A percentile compares a stretch with the other conserved stretches of the same genome.
Evolutionary conservation across 2,888 invertebrate species (phyloP).

Genomic region (Dione juno): DNA sequence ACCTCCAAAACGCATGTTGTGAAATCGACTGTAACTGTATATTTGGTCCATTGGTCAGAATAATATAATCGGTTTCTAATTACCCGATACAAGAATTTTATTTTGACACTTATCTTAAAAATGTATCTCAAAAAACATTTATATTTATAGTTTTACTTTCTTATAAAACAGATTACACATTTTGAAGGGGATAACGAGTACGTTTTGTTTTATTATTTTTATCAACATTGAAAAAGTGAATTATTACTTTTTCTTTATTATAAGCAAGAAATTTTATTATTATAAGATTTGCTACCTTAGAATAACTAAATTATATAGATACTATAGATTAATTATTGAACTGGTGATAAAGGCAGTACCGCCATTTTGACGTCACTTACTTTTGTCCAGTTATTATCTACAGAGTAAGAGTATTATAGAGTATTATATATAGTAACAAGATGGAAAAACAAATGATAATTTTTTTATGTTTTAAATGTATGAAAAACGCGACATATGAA

Average conservation of each 20-base stretch:
- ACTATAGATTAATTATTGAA: not conserved
- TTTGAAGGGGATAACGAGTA: not conserved
- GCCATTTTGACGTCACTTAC: constrained; percentile 7
- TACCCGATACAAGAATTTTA: not conserved
- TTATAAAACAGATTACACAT: not conserved
- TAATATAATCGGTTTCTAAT: not conserved
- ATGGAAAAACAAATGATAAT: too few species aligned
- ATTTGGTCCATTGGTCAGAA: not conserved
- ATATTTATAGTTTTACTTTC: not conserved
- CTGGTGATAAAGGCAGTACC: constrained; percentile 20
- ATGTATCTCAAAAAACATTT: too few species aligned
- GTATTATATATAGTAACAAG: too few species aligned
- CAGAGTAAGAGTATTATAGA: too few species aligned
- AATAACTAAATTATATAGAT: not conserved
- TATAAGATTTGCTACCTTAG: not conserved
- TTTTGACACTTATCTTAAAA: not conserved
- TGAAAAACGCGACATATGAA: too few species aligned
- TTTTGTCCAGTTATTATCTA: not conserved
- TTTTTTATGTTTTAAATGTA: too few species aligned
- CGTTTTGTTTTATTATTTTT: not conserved
- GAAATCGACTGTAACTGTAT: not conserved
- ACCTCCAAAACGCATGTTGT: not conserved
- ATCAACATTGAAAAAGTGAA: not conserved
- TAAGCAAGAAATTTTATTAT: not conserved
- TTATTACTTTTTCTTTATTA: not conserved